Percentiles rank a stretch among this genome's conserved stretches.
phyloP scores from a whole-genome alignment of 2,797 vertebrate genomes.

The Cyclopterus lumpus region DNA sequence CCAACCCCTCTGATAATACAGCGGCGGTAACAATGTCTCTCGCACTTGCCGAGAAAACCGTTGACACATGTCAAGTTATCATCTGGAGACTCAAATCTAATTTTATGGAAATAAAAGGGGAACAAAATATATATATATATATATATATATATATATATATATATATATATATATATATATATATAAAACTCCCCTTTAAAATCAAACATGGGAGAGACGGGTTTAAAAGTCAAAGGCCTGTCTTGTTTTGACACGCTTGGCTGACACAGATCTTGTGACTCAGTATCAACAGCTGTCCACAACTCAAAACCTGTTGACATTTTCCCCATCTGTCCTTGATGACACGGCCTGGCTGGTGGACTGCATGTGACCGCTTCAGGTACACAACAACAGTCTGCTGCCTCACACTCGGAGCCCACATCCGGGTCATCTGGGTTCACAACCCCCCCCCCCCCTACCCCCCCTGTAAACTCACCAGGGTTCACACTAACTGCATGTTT shows the following conservation, averaged over 20 bases:
- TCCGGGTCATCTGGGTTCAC: constrained; percentile 13
- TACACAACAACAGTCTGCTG: constrained; percentile 18
- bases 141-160: too few relatives aligned
- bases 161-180: too few relatives aligned
- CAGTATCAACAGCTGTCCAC: constrained; percentile 19
- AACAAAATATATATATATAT: too few relatives aligned
- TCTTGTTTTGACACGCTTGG: constrained; percentile 10
- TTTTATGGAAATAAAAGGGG: background rate
- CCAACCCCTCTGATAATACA: background rate
- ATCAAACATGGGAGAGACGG: background rate
- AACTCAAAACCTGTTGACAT: constrained; percentile 40
- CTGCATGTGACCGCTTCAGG: constrained; percentile 36
- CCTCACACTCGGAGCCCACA: background rate
- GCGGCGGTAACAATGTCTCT: background rate
- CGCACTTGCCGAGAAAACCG: background rate
- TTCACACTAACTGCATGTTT: background rate
- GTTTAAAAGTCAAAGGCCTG: constrained; percentile 3
- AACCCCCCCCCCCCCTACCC: background rate
- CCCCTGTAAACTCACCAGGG: background rate
- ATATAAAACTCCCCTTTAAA: background rate
- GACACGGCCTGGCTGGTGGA: background rate
- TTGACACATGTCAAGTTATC: background rate
- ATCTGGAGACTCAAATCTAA: background rate
- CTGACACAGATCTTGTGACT: constrained; percentile 42
- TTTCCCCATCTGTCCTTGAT: constrained; percentile 49